Conservation (phyloP, 2,113 vertebrate species). For the Hypocryptadius cinnamomeus region DNA sequence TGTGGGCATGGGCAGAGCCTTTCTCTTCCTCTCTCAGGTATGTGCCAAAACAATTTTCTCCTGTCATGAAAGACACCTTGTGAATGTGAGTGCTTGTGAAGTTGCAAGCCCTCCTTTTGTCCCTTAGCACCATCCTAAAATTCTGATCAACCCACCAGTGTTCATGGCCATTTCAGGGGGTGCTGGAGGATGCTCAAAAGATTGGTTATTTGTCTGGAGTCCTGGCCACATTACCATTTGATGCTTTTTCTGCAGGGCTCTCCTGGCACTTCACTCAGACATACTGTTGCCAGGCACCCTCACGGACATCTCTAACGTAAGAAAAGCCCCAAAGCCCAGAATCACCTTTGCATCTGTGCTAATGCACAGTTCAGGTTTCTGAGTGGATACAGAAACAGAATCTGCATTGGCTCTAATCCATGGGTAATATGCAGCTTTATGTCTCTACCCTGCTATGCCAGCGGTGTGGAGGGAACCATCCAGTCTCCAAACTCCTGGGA, state of each 20-base stretch:
- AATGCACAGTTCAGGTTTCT: not conserved
- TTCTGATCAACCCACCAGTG: not conserved
- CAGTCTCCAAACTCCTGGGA: not conserved
- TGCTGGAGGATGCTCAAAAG: not conserved
- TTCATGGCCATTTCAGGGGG: not conserved
- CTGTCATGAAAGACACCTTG: not conserved
- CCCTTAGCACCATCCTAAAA: not conserved
- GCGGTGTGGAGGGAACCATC: not conserved
- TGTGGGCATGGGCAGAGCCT: not conserved
- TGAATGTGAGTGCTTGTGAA: not conserved
- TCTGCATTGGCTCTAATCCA: not conserved
- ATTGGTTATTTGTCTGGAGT: not conserved
- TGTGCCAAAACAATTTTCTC: not conserved
- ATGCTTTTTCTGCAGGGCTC: not conserved
- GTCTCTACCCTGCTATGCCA: not conserved
- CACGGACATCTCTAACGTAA: fast-evolving
- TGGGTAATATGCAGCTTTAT: not conserved
- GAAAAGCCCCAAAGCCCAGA: not conserved
- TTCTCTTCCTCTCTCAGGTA: not conserved
- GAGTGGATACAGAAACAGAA: not conserved
- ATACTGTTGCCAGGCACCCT: not conserved
- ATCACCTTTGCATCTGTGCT: not conserved
- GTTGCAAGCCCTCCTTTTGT: not conserved
- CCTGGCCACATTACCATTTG: not conserved
- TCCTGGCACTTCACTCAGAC: not conserved